Conservation (phyloP, 2,888 invertebrate species). For the Drosophila parthenogenetica region DNA sequence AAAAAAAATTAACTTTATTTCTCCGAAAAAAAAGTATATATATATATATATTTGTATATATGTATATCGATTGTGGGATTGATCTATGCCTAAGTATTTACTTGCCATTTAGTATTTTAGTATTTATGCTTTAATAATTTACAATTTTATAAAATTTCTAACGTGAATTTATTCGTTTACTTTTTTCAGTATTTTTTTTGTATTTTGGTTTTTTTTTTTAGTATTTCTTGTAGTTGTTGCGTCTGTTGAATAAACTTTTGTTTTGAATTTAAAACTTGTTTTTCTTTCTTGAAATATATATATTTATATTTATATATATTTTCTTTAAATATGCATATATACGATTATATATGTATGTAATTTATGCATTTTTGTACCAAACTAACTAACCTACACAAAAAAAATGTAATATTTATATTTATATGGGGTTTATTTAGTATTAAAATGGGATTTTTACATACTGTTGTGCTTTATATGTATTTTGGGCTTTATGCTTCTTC, state of each 20-base stretch:
- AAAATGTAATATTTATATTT: slow-evolving; percentile 22
- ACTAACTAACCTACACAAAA: slow-evolving; percentile 71
- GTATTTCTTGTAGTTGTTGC: slow-evolving; percentile 11
- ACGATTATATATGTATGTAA: slow-evolving; percentile 41
- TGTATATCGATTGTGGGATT: slow-evolving; percentile 44
- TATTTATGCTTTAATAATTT: slow-evolving; percentile 47
- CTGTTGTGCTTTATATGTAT: slow-evolving; percentile 52
- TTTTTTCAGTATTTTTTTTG: slow-evolving; percentile 14
- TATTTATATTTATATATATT: slow-evolving; percentile 38
- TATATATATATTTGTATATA: slow-evolving; percentile 7
- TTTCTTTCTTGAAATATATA: slow-evolving; percentile 12
- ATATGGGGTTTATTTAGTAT: slow-evolving; percentile 46
- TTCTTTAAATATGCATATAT: slow-evolving; percentile 32
- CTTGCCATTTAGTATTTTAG: slow-evolving; percentile 37
- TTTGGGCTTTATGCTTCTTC: slow-evolving; percentile 33
- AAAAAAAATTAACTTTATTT: slow-evolving; percentile 39
- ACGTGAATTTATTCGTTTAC: slow-evolving; percentile 33
- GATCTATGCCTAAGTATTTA: slow-evolving; percentile 37
- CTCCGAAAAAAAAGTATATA: slow-evolving; percentile 31
- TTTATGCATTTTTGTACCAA: slow-evolving; percentile 63
- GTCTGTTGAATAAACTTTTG: slow-evolving; percentile 45
- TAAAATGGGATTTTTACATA: slow-evolving; percentile 70
- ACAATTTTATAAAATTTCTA: slow-evolving; percentile 76
- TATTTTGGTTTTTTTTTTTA: slow-evolving; percentile 12
- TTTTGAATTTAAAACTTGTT: slow-evolving; percentile 45